Evolutionary conservation across 2,888 invertebrate genomes (phyloP), one percentile per base, ranked within the genome.

Genomic region (Nowickia ferox): DNA sequence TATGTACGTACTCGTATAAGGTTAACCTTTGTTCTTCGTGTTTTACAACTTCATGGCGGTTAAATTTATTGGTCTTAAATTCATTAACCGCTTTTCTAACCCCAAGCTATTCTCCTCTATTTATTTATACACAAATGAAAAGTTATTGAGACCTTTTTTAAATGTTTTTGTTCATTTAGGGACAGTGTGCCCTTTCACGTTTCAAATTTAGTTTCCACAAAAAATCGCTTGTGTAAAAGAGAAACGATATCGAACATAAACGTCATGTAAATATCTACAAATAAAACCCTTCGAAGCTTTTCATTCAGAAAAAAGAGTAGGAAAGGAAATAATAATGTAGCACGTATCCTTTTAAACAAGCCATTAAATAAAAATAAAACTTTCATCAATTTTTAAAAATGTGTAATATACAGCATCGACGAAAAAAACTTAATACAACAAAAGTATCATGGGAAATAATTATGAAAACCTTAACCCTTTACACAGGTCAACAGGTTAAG

Each of bases 351-450:
- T 84, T 84, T 63, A 74, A 30, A 74, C 72, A 78, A 53, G 40
- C 68, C 74, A 69, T 84, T 69, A 78, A 68, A 72, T 59, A 66
- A 51, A 44, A 74, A 68, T 84, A 74, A 78, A 78, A 83, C 77
- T 83, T 78, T 74, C 42, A 74, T n/a, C 78, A 55, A 17, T 22
- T 44, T 69, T 69, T 42, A 11, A 69, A 69, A 10, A 51, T 17
- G 11, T 46, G 15, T 44, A 48, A 48, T 61, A 51, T 11, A 9
- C 10, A 2, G n/a, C 66, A 48, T 3, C 46, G 38, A 38, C 48
- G 13, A 40, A 17, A 15, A n/a, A 48, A 3, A 30, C 30, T 30
- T 30, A 30, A 30, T 30, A 30, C 5, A 30, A 30, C 4, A 4
- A 30, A 30, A 30, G n/a, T 48, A 44, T 1, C n/a, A 38, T 3